Evolutionary conservation across 2,888 invertebrate genomes (phyloP).

Genomic region (Monochamus alternatus): DNA sequence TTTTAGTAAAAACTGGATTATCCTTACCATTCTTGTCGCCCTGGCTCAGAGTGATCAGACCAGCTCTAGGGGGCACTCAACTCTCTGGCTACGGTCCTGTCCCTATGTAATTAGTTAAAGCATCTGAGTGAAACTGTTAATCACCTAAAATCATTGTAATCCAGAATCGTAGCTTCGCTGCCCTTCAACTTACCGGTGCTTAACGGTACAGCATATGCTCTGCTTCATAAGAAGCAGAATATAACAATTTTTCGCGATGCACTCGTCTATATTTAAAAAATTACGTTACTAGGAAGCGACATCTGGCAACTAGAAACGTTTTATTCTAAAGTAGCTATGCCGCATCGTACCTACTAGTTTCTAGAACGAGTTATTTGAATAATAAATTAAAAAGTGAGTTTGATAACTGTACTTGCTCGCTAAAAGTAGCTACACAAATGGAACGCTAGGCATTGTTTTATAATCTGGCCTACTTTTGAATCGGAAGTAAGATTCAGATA

Average conservation of each 20-base stretch:
- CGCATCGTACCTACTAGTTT: neutral
- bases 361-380: conserved; percentile 10
- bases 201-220: too few species aligned
- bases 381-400: conserved; percentile 45
- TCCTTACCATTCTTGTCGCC: too few species aligned
- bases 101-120: too few species aligned
- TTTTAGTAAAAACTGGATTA: too few species aligned
- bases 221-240: neutral
- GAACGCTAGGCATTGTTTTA: conserved; percentile 44
- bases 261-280: conserved; percentile 6
- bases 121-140: too few species aligned
- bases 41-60: too few species aligned
- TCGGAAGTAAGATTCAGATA: conserved; percentile 46
- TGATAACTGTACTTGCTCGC: conserved; percentile 34
- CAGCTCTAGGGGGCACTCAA: too few species aligned
- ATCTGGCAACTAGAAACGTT: conserved; percentile 9
- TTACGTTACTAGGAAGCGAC: neutral
- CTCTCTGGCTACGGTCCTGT: too few species aligned
- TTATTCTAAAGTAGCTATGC: neutral
- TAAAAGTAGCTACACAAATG: conserved; percentile 21
- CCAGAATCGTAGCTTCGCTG: too few species aligned
- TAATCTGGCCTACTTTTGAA: conserved; percentile 43
- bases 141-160: too few species aligned
- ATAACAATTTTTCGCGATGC: neutral
- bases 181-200: too few species aligned